Evolutionary conservation across 2,888 invertebrate genomes (phyloP).

Genomic region (Crioceris asparagi): DNA sequence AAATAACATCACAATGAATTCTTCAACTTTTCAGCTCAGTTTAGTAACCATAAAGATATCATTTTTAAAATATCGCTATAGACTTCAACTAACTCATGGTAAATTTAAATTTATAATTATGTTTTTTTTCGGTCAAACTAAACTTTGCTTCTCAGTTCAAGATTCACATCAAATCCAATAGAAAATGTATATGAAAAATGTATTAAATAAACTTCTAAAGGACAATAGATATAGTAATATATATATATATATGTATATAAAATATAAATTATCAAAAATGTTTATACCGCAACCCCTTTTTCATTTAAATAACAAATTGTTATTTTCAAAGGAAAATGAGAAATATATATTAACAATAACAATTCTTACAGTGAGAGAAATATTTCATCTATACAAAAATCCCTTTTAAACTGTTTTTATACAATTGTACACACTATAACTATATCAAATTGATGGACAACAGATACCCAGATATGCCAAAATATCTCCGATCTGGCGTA

Average conservation of each 20-base stretch:
- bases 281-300: conserved; percentile 28
- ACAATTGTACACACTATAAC: conserved; percentile 23
- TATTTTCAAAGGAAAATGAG: conserved; percentile 20
- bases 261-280: conserved; percentile 26
- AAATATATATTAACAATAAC: conserved; percentile 21
- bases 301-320: conserved; percentile 20
- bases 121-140: too few relatives aligned
- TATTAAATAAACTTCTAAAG: conserved; percentile 23
- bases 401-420: conserved; percentile 18
- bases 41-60: too few relatives aligned
- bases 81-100: too few relatives aligned
- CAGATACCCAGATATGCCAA: too few relatives aligned
- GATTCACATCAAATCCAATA: conserved; percentile 20
- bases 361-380: too few relatives aligned
- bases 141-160: too few relatives aligned
- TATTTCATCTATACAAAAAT: conserved; percentile 20
- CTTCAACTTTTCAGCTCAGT: too few relatives aligned
- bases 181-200: conserved; percentile 22
- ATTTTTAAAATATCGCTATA: too few relatives aligned
- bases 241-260: conserved; percentile 23
- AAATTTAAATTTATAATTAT: too few relatives aligned
- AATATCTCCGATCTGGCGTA: too few relatives aligned
- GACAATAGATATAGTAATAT: conserved; percentile 24
- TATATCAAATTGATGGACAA: too few relatives aligned
- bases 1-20: too few relatives aligned